phyloP scores from a whole-genome alignment of 1,140 invertebrate species.

The Eueides isabella region DNA sequence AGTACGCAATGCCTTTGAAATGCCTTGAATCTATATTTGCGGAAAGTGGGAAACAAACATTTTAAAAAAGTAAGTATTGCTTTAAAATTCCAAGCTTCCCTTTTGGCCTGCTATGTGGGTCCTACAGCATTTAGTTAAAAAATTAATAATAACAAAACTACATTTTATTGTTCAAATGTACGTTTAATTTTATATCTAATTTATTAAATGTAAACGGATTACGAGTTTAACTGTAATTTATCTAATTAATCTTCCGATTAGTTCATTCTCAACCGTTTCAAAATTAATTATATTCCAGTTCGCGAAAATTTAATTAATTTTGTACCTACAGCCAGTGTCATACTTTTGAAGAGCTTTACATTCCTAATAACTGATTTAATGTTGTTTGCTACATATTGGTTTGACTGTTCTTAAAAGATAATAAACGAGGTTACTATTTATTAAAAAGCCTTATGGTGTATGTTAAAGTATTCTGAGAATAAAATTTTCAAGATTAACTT shows the following conservation, averaged over 20 bases:
- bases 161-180: neutral
- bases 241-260: neutral
- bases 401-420: neutral
- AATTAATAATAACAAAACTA: too few relatives aligned
- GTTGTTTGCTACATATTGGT: neutral
- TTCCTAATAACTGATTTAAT: neutral
- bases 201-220: neutral
- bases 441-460: neutral
- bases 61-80: too few relatives aligned
- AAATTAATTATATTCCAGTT: slow-evolving; percentile 4
- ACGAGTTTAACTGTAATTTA: neutral
- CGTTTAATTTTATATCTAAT: neutral
- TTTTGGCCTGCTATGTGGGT: too few relatives aligned
- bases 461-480: neutral
- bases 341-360: neutral
- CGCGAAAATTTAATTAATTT: neutral
- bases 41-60: too few relatives aligned
- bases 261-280: neutral
- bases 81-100: too few relatives aligned
- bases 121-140: too few relatives aligned
- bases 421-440: too few relatives aligned
- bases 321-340: neutral
- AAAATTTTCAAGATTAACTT: neutral
- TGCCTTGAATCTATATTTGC: too few relatives aligned
- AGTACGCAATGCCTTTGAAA: too few relatives aligned